These are phyloP conservation scores for Orchestia grillus DNA, from an alignment of 1,140 invertebrate genomes.

Conservation along the genomic window DNA sequence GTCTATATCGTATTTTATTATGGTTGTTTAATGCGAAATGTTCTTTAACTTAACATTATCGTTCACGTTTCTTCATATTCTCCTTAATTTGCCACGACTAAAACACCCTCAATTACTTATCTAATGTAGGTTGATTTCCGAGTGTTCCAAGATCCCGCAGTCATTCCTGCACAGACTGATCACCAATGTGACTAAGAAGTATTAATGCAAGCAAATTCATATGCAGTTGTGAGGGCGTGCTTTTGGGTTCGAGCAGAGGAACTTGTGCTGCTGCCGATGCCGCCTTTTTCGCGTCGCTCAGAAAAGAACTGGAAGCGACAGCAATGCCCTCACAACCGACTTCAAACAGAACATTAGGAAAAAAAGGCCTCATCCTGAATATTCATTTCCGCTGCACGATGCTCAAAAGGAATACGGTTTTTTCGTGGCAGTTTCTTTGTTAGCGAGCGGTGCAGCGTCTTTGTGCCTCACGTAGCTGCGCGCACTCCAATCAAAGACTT, in stretches of 20 bases:
- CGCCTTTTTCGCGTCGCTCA: not conserved
- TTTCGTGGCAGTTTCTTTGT: conserved; percentile 43
- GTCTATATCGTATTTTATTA: too few relatives aligned
- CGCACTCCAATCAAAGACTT: conserved; percentile 34
- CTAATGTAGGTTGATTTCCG: too few relatives aligned
- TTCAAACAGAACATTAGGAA: conserved; percentile 50
- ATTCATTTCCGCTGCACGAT: conserved; percentile 52
- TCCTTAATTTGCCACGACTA: too few relatives aligned
- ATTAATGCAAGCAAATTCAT: not conserved
- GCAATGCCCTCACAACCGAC: conserved; percentile 26
- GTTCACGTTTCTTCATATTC: too few relatives aligned
- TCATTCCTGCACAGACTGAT: not conserved
- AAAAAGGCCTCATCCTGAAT: conserved; percentile 55
- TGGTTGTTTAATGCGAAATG: too few relatives aligned
- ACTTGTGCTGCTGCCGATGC: not conserved
- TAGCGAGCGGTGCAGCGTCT: conserved; percentile 1
- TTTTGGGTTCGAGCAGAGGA: not conserved
- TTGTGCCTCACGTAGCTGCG: not conserved
- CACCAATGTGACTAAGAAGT: not conserved
- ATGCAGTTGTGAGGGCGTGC: not conserved
- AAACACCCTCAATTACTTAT: too few relatives aligned
- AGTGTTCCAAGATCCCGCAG: not conserved
- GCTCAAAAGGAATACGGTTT: conserved; percentile 46
- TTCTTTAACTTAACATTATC: too few relatives aligned
- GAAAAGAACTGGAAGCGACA: conserved; percentile 48